phyloP scores from a whole-genome alignment of 2,888 invertebrate genomes.

The Notocelia uddmanniana region DNA sequence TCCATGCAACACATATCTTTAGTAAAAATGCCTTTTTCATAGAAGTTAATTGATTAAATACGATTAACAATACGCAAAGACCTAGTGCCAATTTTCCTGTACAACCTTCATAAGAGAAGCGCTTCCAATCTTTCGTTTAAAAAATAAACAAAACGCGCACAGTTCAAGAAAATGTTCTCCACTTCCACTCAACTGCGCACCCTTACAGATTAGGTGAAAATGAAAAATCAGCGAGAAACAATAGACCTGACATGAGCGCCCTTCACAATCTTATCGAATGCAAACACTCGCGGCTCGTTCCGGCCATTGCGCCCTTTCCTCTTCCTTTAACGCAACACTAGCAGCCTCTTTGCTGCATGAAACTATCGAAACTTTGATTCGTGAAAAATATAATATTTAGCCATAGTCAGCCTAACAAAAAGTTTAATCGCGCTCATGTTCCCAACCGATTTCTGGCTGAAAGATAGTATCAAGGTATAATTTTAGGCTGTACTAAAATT shows the following conservation, averaged over 20 bases:
- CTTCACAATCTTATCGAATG: conserved; percentile 74
- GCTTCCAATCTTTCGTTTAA: background rate
- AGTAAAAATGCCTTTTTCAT: too few relatives aligned
- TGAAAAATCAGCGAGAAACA: conserved; percentile 47
- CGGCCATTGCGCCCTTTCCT: conserved; percentile 75
- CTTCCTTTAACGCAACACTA: conserved; percentile 65
- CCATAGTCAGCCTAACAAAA: background rate
- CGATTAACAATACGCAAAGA: too few relatives aligned
- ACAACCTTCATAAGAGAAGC: too few relatives aligned
- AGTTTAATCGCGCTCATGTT: too few relatives aligned
- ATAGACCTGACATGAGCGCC: conserved; percentile 44
- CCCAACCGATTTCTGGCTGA: too few relatives aligned
- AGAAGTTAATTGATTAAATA: too few relatives aligned
- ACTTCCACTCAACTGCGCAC: conserved; percentile 38
- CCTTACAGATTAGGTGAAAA: conserved; percentile 41
- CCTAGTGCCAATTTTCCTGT: too few relatives aligned
- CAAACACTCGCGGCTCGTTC: conserved; percentile 80
- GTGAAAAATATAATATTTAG: background rate
- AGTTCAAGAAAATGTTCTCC: conserved; percentile 24
- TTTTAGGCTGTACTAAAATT: background rate
- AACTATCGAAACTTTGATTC: conserved; percentile 21
- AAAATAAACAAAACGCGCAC: background rate
- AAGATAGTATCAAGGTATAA: background rate
- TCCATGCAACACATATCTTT: too few relatives aligned
- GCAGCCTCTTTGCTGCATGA: background rate